Percentiles rank a stretch among this genome's conserved stretches.
phyloP scores from a whole-genome alignment of 2,797 vertebrate genomes.

The Coregonus suidteri region DNA sequence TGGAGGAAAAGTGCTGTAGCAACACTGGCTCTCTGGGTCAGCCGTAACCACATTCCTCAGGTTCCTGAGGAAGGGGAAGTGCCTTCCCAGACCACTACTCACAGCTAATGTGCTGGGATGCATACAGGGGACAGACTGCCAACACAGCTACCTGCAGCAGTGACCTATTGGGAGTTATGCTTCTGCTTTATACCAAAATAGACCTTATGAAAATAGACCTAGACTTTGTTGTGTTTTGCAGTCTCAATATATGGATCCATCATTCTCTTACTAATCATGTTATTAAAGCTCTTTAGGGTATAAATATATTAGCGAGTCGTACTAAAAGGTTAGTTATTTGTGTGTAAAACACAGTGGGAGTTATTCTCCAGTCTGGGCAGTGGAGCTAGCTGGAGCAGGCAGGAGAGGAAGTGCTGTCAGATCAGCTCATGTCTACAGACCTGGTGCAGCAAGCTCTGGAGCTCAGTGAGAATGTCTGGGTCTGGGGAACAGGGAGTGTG shows the following conservation, averaged over 20 bases:
- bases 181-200: not conserved
- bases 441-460: not conserved
- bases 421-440: not conserved
- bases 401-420: not conserved
- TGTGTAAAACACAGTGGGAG: not conserved
- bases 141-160: not conserved
- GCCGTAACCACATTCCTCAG: constrained; percentile 58
- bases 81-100: constrained; percentile 48
- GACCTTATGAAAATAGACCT: not conserved
- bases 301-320: not conserved
- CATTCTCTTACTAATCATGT: not conserved
- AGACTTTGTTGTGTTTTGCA: not conserved
- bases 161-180: not conserved
- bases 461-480: not conserved
- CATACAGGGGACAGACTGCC: constrained; percentile 23
- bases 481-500: not conserved
- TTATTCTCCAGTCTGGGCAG: not conserved
- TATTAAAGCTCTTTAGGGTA: not conserved
- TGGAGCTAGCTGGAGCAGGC: not conserved
- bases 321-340: not conserved
- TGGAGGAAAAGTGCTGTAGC: constrained; percentile 11
- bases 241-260: not conserved
- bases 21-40: constrained; percentile 52
- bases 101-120: constrained; percentile 29
- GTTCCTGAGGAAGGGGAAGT: constrained; percentile 66